These are phyloP conservation scores for Cylas formicarius DNA, from an alignment of 1,140 invertebrate genomes.

Conservation along the genomic window DNA sequence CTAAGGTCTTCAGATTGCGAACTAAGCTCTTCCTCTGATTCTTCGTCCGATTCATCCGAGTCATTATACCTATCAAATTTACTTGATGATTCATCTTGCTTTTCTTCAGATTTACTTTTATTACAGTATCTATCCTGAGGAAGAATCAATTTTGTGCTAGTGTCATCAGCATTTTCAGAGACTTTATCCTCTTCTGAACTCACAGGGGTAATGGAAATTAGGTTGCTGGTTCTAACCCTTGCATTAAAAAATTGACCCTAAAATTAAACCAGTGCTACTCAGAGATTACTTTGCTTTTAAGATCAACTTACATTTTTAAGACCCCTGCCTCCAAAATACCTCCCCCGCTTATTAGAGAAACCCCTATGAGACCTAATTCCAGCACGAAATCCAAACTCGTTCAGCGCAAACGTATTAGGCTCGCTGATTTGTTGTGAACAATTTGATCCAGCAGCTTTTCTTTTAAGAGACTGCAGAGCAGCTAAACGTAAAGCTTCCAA, in stretches of 20 bases:
- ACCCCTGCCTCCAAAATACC: constrained; percentile 23
- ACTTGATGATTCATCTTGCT: constrained; percentile 23
- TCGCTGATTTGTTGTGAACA: not conserved
- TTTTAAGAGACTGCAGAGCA: constrained; percentile 37
- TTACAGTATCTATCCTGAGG: constrained; percentile 34
- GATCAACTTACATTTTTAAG: constrained; percentile 32
- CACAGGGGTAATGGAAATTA: constrained; percentile 26
- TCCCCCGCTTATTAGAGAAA: constrained; percentile 18
- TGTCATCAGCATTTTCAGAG: constrained; percentile 2
- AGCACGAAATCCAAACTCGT: constrained; percentile 3
- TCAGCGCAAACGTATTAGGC: not conserved
- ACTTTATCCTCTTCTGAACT: constrained; percentile 13
- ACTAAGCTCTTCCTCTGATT: constrained; percentile 32
- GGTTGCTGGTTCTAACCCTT: constrained; percentile 19
- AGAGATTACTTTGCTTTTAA: not conserved
- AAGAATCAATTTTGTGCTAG: constrained; percentile 24
- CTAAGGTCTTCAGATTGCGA: constrained; percentile 14
- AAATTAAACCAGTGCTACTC: constrained; percentile 13
- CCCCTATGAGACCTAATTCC: constrained; percentile 3
- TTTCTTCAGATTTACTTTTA: constrained; percentile 11
- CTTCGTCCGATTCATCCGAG: constrained; percentile 36
- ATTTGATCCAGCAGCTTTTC: constrained; percentile 10
- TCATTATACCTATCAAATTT: constrained; percentile 41
- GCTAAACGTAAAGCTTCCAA: constrained; percentile 38
- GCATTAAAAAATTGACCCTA: constrained; percentile 30